phyloP scores from a whole-genome alignment of 2,888 invertebrate genomes.

The Acanthococcus lagerstroemiae region DNA sequence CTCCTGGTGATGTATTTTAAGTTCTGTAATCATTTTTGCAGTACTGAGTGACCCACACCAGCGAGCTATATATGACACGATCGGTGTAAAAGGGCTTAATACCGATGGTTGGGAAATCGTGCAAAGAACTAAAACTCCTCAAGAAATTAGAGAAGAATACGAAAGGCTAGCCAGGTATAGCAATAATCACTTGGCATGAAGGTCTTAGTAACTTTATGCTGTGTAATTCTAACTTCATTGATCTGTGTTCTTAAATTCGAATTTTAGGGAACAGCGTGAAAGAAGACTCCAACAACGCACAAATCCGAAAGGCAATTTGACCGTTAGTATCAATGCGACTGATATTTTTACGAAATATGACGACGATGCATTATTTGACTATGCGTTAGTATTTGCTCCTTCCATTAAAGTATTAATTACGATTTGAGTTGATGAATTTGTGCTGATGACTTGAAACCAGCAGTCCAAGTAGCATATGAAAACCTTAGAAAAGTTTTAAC shows the following conservation, averaged over 20 bases:
- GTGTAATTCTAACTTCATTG: too few species aligned
- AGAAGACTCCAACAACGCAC: conserved; percentile 77
- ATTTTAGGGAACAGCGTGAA: conserved; percentile 66
- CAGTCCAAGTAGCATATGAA: too few species aligned
- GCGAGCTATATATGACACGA: conserved; percentile 85
- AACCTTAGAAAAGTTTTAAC: too few species aligned
- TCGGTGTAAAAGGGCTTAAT: conserved; percentile 81
- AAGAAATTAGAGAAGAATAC: conserved; percentile 94
- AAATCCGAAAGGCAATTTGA: conserved; percentile 81
- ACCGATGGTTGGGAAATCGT: conserved; percentile 95
- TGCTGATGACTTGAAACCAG: background rate
- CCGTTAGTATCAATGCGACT: conserved; percentile 81
- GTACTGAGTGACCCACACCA: conserved; percentile 87
- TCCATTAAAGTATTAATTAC: too few species aligned
- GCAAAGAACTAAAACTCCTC: conserved; percentile 79
- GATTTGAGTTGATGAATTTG: background rate
- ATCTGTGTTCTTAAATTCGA: conserved; percentile 1
- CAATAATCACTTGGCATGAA: background rate
- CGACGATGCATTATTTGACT: conserved; percentile 50
- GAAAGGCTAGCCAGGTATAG: conserved; percentile 60
- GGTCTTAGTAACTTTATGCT: background rate
- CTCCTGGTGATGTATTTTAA: too few species aligned
- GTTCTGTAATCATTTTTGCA: conserved; percentile 40
- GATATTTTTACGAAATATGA: conserved; percentile 82
- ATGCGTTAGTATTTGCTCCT: conserved; percentile 42